phyloP scores from a whole-genome alignment of 2,888 invertebrate genomes.

The Cecidostiba fungosa region DNA sequence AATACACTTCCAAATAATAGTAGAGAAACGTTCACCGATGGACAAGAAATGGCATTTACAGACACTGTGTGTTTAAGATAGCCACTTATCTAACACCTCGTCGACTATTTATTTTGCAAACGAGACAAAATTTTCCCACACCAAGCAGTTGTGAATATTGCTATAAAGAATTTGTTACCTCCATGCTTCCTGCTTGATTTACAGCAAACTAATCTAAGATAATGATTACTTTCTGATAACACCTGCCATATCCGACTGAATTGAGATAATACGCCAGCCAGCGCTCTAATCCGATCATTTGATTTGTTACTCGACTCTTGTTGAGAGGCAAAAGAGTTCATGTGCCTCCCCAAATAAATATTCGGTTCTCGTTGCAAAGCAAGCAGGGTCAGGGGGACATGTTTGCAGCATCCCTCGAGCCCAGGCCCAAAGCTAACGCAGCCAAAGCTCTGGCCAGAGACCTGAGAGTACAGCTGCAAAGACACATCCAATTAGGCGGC shows the following conservation, averaged over 20 bases:
- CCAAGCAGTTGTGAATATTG: background rate
- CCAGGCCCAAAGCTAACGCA: background rate
- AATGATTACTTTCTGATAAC: conserved; percentile 28
- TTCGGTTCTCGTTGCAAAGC: too few species aligned
- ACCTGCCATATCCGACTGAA: background rate
- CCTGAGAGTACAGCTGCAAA: background rate
- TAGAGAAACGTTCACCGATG: background rate
- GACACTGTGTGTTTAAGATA: background rate
- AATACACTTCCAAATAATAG: background rate
- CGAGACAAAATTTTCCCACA: background rate
- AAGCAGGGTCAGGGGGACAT: background rate
- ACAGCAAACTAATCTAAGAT: background rate
- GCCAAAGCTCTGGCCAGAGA: background rate
- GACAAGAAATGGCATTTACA: background rate
- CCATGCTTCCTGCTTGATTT: background rate
- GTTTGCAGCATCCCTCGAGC: background rate
- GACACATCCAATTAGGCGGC: conserved; percentile 10
- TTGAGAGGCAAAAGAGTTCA: background rate
- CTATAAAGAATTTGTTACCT: background rate
- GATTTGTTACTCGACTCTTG: background rate
- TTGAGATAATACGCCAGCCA: conserved; percentile 9
- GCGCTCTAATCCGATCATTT: background rate
- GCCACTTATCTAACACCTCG: background rate
- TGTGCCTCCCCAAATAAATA: background rate
- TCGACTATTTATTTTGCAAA: background rate